These are phyloP conservation scores for Bungarus multicinctus DNA, from an alignment of 2,113 vertebrate genomes.

Conservation along the genomic window DNA sequence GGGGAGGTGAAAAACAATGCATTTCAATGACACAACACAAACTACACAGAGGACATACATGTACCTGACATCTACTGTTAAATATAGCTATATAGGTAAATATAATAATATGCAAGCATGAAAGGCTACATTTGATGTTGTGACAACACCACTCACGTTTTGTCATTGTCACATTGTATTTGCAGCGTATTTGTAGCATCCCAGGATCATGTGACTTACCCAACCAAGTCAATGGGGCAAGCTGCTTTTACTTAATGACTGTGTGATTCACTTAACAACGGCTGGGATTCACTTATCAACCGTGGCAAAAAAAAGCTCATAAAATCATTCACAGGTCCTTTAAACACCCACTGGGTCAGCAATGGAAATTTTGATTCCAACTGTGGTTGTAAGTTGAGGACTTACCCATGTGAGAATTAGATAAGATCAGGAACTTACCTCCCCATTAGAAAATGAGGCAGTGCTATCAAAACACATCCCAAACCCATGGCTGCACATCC, in stretches of 20 bases:
- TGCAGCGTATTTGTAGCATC: background rate
- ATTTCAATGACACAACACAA: background rate
- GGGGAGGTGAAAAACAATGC: background rate
- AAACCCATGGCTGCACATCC: slow-evolving; percentile 84
- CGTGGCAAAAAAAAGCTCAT: background rate
- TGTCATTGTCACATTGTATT: background rate
- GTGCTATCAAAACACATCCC: slow-evolving; percentile 85
- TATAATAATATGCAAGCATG: background rate
- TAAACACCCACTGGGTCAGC: background rate
- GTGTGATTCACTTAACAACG: background rate
- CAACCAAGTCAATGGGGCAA: background rate
- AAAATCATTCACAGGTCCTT: background rate
- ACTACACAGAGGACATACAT: background rate
- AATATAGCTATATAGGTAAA: too few species aligned
- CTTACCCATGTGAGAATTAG: background rate
- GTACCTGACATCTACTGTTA: background rate
- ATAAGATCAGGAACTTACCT: slow-evolving; percentile 70
- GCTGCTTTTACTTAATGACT: background rate
- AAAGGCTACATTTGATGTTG: background rate
- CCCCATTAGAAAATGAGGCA: slow-evolving; percentile 92
- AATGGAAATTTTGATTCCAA: background rate
- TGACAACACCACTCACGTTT: background rate
- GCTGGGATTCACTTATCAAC: background rate
- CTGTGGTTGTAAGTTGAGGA: background rate
- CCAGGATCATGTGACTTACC: background rate